Evolutionary conservation across 2,113 vertebrate genomes (phyloP).

Genomic region (Thamnophis sirtalis): DNA sequence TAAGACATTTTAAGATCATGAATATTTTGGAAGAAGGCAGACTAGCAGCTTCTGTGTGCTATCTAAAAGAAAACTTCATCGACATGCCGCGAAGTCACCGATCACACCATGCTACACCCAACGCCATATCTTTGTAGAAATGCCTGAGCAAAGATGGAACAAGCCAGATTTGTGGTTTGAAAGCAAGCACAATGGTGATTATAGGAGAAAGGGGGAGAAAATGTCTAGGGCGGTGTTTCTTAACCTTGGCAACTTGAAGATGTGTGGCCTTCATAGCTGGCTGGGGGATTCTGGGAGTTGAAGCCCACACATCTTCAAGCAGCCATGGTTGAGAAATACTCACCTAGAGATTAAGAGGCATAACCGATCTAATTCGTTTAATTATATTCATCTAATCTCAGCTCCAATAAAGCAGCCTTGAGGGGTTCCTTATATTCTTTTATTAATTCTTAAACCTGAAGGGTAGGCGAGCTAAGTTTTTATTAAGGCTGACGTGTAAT

Average conservation of each 20-base stretch:
- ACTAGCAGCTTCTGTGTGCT: neutral
- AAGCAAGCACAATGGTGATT: neutral
- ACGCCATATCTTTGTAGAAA: neutral
- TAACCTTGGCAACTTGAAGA: too few species aligned
- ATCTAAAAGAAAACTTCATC: neutral
- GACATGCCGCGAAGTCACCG: neutral
- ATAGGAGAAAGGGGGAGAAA: neutral
- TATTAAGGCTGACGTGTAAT: neutral
- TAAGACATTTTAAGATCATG: neutral
- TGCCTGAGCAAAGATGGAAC: neutral
- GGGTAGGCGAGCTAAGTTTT: neutral
- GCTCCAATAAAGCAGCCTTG: neutral
- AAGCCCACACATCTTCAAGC: neutral
- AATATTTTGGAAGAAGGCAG: neutral
- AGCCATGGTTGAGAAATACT: neutral
- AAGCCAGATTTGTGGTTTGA: neutral
- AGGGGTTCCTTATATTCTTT: too few species aligned
- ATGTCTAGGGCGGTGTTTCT: neutral
- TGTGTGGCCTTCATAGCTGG: too few species aligned
- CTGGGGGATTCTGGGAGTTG: too few species aligned
- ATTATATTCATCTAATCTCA: neutral
- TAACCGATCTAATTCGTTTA: neutral
- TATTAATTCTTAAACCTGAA: neutral
- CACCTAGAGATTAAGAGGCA: neutral
- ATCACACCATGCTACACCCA: neutral